Base-by-base conservation (phyloP, 2,797 vertebrate genomes). In the Sarcophilus harrisii region DNA sequence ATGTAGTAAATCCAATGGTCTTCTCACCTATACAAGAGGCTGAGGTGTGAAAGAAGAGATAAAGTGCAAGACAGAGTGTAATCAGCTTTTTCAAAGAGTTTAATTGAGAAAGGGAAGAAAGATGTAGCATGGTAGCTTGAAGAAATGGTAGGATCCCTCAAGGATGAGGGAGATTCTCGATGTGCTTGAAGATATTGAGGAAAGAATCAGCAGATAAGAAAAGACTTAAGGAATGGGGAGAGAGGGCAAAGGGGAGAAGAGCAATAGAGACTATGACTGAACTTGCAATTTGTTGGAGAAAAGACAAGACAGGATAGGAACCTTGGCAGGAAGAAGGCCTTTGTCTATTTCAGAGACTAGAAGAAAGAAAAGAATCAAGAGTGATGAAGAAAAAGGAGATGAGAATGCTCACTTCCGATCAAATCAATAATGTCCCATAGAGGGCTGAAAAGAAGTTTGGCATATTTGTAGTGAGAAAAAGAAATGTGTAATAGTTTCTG, bases 301-400 rank as follows among this genome's bases (percentile, higher is more conserved):
- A 21, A 81, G 52, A 52, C 18, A 45, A 45, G 6, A 45, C 27
- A 1, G 13, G 6, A 73, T 24, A 38, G 38, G 38, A 81, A 45
- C 21, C 38, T 81, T 81, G 73, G 21, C 18, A 81, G n/a, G 73
- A 4, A 45, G 21, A 81, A 81, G 38, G 21, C n/a, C 21, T 81
- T 0, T 38, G 21, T 45, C 73, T 21, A 45, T 24, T 18, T 66
- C 14, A 45, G n/a, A 81, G 66, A 81, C n/a, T 45, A 4, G n/a
- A 45, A 11, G 18, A 81, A 81, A 81, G 8, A 14, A 81, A 32
- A 66, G 13, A 66, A 66, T 6, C 16, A n/a, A 16, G 66, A 81
- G 45, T 45, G 11, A 93, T 2, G n/a, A 60, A n/a, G 38, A 45
- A 57, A 96, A 94, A 92, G n/a, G 91, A 73, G 13, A 81, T 62